Base-by-base conservation (phyloP, 2,797 vertebrate genomes). In the Danionella dracula region DNA sequence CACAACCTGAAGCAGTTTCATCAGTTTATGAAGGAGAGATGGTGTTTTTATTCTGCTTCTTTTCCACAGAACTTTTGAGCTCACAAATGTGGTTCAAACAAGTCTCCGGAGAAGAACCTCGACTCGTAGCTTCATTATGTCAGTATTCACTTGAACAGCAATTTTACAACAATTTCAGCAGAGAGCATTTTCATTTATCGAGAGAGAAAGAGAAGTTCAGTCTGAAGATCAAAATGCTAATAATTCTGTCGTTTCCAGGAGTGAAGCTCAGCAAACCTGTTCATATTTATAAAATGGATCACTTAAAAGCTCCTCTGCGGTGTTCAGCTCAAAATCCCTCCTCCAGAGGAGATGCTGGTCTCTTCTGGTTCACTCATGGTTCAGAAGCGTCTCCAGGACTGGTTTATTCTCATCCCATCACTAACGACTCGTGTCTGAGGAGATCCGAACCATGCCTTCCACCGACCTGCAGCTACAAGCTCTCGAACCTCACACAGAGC, bases 371-470 rank as follows among this genome's bases (percentile, higher is more conserved):
- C 46, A 63, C 37, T 48, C 40, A 59, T 21, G 51, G 35, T 32
- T 70, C 51, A 44, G 63, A 37, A 71, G 57, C 67, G 55, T 62
- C 57, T 65, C 68, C 49, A 62, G 61, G 62, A 70, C 29, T 65
- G n/a, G 63, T 35, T 54, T 64, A 65, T 60, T 64, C 42, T 58
- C 53, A 71, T 34, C 34, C 42, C 64, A 45, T 64, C 41, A 11
- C n/a, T n/a, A 69, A 16, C 38, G 38, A 58, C 58, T 5, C 48
- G 23, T 73, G 71, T 60, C 9, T 51, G 29, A 42, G 16, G 8
- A 71, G 29, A 6, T 55, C 49, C 51, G 37, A 56, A 60, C 8
- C 60, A 16, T 31, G 2, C 19, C 58, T 56, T 27, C n/a, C 49
- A 61, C 8, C 41, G 11, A 57, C 31, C 20, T 74, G 62, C 29